Conservation (phyloP, 2,888 invertebrate genomes). For the Anagyrus pseudococci region DNA sequence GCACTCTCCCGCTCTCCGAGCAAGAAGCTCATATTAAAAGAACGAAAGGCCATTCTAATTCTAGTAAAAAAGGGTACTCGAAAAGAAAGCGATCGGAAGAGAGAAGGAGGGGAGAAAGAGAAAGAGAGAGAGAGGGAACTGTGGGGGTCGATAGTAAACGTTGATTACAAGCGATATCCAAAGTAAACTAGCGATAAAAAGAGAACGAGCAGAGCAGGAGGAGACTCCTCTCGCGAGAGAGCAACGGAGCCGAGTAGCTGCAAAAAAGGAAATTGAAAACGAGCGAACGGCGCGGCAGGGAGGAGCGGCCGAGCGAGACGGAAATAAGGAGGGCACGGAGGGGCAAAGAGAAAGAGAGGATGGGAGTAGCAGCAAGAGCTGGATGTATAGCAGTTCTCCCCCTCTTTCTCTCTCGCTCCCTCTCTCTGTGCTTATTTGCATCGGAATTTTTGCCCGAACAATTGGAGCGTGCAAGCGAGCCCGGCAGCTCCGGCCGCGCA, state of each 20-base stretch:
- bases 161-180: conserved; percentile 34
- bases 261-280: conserved; percentile 1
- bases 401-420: too few species aligned
- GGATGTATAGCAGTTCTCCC: too few species aligned
- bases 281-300: conserved; percentile 6
- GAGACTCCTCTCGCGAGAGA: too few species aligned
- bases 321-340: not conserved
- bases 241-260: not conserved
- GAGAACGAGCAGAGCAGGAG: not conserved
- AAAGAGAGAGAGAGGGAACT: too few species aligned
- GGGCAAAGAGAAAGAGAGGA: conserved; percentile 13
- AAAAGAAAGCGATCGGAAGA: conserved; percentile 9
- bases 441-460: conserved; percentile 34
- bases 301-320: not conserved
- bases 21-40: conserved; percentile 12
- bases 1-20: not conserved
- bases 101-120: not conserved
- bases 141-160: conserved; percentile 23
- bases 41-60: conserved; percentile 15
- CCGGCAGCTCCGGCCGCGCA: conserved; percentile 25
- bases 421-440: conserved; percentile 35
- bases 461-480: conserved; percentile 12
- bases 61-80: not conserved
- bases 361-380: conserved; percentile 6
- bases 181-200: conserved; percentile 27